phyloP scores from a whole-genome alignment of 2,888 invertebrate species.

The Callyntrura guangdongensis region DNA sequence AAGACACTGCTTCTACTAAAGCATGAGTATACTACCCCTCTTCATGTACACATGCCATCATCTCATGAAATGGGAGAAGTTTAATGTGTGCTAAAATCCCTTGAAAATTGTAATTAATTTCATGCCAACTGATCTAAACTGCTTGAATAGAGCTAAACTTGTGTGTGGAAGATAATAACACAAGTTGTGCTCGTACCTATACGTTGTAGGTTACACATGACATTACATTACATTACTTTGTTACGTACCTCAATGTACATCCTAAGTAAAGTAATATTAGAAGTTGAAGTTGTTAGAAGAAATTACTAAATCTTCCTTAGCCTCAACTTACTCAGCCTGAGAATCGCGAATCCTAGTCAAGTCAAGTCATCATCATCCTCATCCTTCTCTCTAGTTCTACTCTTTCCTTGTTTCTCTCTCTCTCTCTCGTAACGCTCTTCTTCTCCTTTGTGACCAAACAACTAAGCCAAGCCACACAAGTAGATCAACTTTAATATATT shows the following conservation, averaged over 20 bases:
- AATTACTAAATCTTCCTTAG: conserved; percentile 75
- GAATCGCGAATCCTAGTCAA: not conserved
- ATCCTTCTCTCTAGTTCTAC: conserved; percentile 1
- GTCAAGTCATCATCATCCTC: conserved; percentile 41
- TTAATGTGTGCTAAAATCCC: conserved; percentile 72
- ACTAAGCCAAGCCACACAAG: conserved; percentile 29
- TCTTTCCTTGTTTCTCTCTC: not conserved
- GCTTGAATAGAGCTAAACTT: conserved; percentile 50
- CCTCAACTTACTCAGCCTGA: conserved; percentile 59
- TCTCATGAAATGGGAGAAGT: conserved; percentile 71
- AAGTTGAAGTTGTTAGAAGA: conserved; percentile 75
- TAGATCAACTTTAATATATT: conserved; percentile 57
- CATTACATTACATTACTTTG: not conserved
- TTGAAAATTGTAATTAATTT: conserved; percentile 76
- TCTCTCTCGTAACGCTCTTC: not conserved
- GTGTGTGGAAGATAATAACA: not conserved
- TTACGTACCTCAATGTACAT: not conserved
- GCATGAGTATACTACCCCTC: not conserved
- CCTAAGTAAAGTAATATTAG: conserved; percentile 66
- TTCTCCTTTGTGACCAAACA: conserved; percentile 56
- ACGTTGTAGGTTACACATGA: not conserved
- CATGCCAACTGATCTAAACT: conserved; percentile 74
- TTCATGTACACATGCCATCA: conserved; percentile 4
- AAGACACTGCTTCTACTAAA: no score
- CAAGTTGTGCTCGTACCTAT: not conserved